Percentiles rank a stretch among this genome's conserved stretches.
phyloP scores from a whole-genome alignment of 2,888 invertebrate genomes.

The Reticulitermes lucifugus region DNA sequence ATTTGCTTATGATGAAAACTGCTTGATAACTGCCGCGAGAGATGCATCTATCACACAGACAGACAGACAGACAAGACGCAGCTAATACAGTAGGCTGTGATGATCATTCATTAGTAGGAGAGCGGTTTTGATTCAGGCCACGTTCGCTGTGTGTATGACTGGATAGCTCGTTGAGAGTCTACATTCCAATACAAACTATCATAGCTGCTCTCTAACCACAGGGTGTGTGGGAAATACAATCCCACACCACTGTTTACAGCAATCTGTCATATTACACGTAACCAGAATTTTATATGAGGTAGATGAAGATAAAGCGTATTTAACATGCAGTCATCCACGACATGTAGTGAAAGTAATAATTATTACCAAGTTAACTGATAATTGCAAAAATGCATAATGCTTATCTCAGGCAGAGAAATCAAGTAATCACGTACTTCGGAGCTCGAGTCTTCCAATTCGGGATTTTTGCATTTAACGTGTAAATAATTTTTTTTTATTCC shows the following conservation, averaged over 20 bases:
- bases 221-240: not conserved
- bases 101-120: not conserved
- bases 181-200: slow-evolving; percentile 21
- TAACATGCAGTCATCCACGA: too few species aligned
- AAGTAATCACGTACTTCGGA: too few species aligned
- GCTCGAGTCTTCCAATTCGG: too few species aligned
- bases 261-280: not conserved
- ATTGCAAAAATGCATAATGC: too few species aligned
- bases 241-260: not conserved
- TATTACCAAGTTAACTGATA: too few species aligned
- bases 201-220: not conserved
- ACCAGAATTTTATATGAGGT: too few species aligned
- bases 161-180: not conserved
- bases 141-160: not conserved
- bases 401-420: too few species aligned
- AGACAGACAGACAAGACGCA: not conserved
- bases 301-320: too few species aligned
- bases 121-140: not conserved
- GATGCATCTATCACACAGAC: not conserved
- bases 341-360: too few species aligned
- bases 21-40: not conserved
- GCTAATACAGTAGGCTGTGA: slow-evolving; percentile 11
- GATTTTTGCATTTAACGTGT: too few species aligned
- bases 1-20: not conserved
- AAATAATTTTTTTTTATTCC: too few species aligned